Evolutionary conservation across 2,888 invertebrate species (phyloP).

Genomic region (Papilio gigon): DNA sequence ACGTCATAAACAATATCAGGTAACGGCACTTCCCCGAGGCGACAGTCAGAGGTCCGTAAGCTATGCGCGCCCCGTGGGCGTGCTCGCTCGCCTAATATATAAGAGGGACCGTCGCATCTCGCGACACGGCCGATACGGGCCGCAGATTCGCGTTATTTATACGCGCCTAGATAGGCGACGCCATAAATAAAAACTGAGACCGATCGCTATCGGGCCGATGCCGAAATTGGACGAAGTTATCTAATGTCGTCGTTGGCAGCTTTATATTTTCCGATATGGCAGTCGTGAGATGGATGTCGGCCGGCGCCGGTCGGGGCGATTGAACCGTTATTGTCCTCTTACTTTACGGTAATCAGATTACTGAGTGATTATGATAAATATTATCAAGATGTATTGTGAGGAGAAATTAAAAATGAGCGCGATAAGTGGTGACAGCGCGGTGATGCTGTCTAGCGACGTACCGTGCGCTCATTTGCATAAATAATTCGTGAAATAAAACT

Average conservation of each 20-base stretch:
- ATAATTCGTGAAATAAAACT: slow-evolving; percentile 10
- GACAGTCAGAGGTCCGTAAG: slow-evolving; percentile 14
- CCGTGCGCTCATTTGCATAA: slow-evolving; percentile 9
- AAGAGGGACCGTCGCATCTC: slow-evolving; percentile 43
- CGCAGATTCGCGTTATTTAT: slow-evolving; percentile 53
- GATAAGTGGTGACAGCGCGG: slow-evolving; percentile 17
- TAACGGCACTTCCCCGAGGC: slow-evolving; percentile 4
- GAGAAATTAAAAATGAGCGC: slow-evolving; percentile 12
- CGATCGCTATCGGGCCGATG: slow-evolving; percentile 48
- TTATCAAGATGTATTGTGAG: slow-evolving; percentile 16
- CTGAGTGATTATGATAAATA: slow-evolving; percentile 4
- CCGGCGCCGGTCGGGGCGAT: slow-evolving; percentile 25
- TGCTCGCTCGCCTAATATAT: slow-evolving; percentile 35
- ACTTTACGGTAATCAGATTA: slow-evolving; percentile 22
- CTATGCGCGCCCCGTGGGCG: slow-evolving; percentile 36
- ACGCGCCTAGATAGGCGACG: slow-evolving; percentile 47
- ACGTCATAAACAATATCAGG: slow-evolving; percentile 18
- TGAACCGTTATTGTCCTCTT: slow-evolving; percentile 21
- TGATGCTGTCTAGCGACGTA: slow-evolving; percentile 6
- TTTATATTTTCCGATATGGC: slow-evolving; percentile 32
- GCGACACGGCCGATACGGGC: slow-evolving; percentile 46
- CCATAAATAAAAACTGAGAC: slow-evolving; percentile 53
- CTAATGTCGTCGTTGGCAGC: slow-evolving; percentile 35
- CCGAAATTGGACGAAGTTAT: slow-evolving; percentile 49
- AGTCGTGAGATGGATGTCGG: slow-evolving; percentile 25